Percentiles rank a stretch among this genome's conserved stretches.
phyloP scores from a whole-genome alignment of 2,113 vertebrate species.

The Poeciliopsis prolifica region DNA sequence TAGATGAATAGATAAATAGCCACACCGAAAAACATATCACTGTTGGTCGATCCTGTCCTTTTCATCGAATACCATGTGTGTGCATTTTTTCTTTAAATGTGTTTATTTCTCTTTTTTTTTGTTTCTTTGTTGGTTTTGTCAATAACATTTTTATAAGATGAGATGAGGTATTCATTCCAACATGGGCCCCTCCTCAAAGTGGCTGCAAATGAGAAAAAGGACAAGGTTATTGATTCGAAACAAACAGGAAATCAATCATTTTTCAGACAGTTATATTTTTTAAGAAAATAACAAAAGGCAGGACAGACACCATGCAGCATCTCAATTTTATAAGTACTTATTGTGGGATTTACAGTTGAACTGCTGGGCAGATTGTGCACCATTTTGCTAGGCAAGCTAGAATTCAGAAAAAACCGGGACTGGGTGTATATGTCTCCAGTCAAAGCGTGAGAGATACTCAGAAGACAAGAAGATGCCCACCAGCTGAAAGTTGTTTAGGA shows the following conservation, averaged over 20 bases:
- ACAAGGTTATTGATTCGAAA: neutral
- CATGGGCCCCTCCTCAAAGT: slow-evolving; percentile 80
- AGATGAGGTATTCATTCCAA: slow-evolving; percentile 70
- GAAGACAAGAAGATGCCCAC: slow-evolving; percentile 68
- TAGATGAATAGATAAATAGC: slow-evolving; percentile 78
- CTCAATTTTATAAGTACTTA: neutral
- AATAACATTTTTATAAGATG: slow-evolving; percentile 81
- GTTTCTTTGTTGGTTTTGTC: slow-evolving; percentile 14
- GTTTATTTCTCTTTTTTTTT: slow-evolving; percentile 64
- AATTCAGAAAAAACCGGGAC: too few species aligned
- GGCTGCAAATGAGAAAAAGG: slow-evolving; percentile 78
- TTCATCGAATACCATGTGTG: slow-evolving; percentile 77
- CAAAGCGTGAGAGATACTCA: neutral
- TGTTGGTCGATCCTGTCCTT: slow-evolving; percentile 85
- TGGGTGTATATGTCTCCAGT: too few species aligned
- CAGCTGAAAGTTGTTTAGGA: slow-evolving; percentile 85
- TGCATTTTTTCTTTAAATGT: slow-evolving; percentile 4
- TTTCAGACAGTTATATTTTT: neutral
- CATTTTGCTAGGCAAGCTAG: neutral
- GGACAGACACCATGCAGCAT: neutral
- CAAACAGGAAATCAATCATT: neutral
- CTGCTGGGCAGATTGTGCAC: too few species aligned
- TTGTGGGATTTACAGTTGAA: neutral
- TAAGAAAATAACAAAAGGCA: neutral
- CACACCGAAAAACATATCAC: slow-evolving; percentile 84